These are phyloP conservation scores for Centropus unirufus DNA, from an alignment of 2,113 vertebrate species.

Conservation along the genomic window DNA sequence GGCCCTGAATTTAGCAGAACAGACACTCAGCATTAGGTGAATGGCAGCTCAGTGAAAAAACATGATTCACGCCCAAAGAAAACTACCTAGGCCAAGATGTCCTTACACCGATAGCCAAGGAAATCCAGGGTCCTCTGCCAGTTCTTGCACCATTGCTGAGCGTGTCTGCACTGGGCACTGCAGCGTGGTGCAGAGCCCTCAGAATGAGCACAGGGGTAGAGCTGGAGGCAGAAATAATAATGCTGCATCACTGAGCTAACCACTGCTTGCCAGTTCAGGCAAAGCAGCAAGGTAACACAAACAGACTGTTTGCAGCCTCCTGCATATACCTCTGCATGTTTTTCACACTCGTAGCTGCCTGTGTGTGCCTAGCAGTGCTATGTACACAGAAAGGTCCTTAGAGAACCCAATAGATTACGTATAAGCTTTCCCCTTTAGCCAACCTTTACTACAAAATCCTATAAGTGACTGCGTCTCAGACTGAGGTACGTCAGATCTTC, in stretches of 20 bases:
- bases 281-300: not conserved
- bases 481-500: not conserved
- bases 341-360: rapidly evolving
- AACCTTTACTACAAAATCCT: not conserved
- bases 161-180: not conserved
- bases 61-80: not conserved
- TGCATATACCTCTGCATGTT: rapidly evolving
- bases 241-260: not conserved
- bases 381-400: not conserved
- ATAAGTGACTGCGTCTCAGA: rapidly evolving
- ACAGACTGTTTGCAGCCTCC: not conserved
- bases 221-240: not conserved
- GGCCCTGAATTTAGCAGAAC: not conserved
- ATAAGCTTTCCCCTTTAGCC: not conserved
- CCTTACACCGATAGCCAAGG: not conserved
- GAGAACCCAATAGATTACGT: not conserved
- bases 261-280: not conserved
- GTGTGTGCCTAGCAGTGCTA: not conserved
- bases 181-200: not conserved
- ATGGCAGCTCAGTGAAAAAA: not conserved
- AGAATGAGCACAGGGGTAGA: not conserved
- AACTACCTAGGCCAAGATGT: not conserved
- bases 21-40: not conserved
- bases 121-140: not conserved
- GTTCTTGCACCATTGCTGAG: not conserved